These are phyloP conservation scores for Acanthisitta chloris DNA, from an alignment of 2,113 vertebrate genomes.

Conservation along the genomic window DNA sequence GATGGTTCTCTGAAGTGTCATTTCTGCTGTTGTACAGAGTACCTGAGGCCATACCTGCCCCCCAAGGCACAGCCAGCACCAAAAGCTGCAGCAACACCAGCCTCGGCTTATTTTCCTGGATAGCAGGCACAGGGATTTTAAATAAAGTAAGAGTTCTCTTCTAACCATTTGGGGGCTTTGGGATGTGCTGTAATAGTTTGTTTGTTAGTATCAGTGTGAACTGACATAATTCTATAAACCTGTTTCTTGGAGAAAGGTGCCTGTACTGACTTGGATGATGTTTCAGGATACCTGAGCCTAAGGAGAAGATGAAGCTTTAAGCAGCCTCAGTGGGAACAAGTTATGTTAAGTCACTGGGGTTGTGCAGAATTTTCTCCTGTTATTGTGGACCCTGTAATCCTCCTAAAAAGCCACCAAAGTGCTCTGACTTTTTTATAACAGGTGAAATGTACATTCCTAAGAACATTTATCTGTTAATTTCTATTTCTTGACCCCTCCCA, in stretches of 20 bases:
- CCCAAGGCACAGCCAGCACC: not conserved
- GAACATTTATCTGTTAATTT: fast-evolving
- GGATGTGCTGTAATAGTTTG: not conserved
- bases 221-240: not conserved
- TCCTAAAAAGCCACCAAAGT: not conserved
- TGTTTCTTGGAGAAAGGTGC: not conserved
- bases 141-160: not conserved
- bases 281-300: not conserved
- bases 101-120: slow-evolving; percentile 87
- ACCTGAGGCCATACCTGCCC: slow-evolving; percentile 54
- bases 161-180: fast-evolving
- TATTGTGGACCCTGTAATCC: not conserved
- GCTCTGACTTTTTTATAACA: not conserved
- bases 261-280: not conserved
- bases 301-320: not conserved
- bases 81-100: slow-evolving; percentile 28
- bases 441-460: not conserved
- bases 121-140: slow-evolving; percentile 36
- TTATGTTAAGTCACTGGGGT: fast-evolving
- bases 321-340: no score
- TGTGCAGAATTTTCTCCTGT: not conserved
- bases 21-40: slow-evolving; percentile 70
- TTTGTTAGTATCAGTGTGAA: not conserved
- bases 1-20: not conserved
- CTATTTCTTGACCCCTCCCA: not conserved